Conservation (phyloP, 2,888 invertebrate species). For the Drosophila tanythrix region DNA sequence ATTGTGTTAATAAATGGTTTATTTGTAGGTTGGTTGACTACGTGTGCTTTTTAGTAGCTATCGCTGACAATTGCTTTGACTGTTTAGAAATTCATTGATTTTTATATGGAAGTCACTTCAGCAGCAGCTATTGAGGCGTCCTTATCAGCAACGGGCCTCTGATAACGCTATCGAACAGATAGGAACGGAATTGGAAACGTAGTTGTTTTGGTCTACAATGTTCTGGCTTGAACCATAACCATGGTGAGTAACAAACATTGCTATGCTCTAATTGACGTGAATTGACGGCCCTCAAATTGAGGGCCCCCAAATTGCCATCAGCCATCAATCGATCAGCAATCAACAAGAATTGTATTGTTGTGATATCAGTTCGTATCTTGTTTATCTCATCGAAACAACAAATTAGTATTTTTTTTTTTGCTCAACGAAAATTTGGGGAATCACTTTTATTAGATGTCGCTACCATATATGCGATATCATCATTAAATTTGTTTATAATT, state of each 20-base stretch:
- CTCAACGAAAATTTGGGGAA: slow-evolving; percentile 49
- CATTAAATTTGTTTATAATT: slow-evolving; percentile 40
- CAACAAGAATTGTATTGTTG: slow-evolving; percentile 30
- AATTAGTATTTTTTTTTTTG: slow-evolving; percentile 24
- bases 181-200: slow-evolving; percentile 28
- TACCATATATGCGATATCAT: slow-evolving; percentile 36
- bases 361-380: slow-evolving; percentile 54
- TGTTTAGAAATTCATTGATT: slow-evolving; percentile 61
- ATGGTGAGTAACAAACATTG: slow-evolving; percentile 43
- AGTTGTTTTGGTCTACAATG: slow-evolving; percentile 52
- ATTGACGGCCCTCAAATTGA: slow-evolving; percentile 38
- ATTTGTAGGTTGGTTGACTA: slow-evolving; percentile 20
- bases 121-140: slow-evolving; percentile 12
- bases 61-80: slow-evolving; percentile 67
- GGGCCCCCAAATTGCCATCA: slow-evolving; percentile 31
- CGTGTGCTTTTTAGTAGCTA: slow-evolving; percentile 57
- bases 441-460: slow-evolving; percentile 29
- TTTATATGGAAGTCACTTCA: slow-evolving; percentile 54
- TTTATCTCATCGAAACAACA: slow-evolving; percentile 40
- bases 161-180: slow-evolving; percentile 57
- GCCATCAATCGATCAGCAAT: slow-evolving; percentile 38
- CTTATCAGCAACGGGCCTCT: slow-evolving; percentile 48
- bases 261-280: slow-evolving; percentile 40
- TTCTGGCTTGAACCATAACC: slow-evolving; percentile 41
- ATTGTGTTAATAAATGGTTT: slow-evolving; percentile 19